Evolutionary conservation across 2,797 vertebrate species (phyloP), one percentile per base, ranked within the genome.

Genomic region (Thalassophryne amazonica): DNA sequence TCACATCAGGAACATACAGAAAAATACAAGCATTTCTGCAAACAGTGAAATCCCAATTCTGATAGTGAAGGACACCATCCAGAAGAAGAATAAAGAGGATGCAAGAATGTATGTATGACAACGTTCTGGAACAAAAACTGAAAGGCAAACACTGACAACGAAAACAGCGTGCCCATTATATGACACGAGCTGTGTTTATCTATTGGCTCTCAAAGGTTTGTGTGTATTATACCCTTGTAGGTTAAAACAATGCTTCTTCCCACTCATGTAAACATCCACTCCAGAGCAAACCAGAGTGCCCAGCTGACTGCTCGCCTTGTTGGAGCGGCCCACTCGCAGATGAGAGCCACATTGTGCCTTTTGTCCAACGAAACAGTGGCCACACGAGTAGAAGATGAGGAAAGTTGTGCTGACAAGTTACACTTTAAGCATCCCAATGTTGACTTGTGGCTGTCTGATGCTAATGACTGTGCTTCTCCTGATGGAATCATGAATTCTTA

Each of bases 221-320:
- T 70, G 56, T 67, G 49, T 52, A 38, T 52, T 41, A 28, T 48
- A 45, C 39, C 25, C 63, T 31, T 78, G 53, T 81, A 37, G 84
- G 87, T 88, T 86, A 90, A 91, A 89, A 89, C 88, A 92, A 91
- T 89, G 89, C 81, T 78, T 70, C 69, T 64, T 72, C 86, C 88
- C 73, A 86, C 86, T 71, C 69, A 55, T 51, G 87, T 85, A 90
- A 90, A 90, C 86, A 84, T 85, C 73, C 86, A 81, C 80, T 82
- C 73, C 73, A 89, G 85, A 86, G 84, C 66, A 88, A 88, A 90
- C 76, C 82, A 69, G 72, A 78, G 76, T 24, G 72, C 72, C 72
- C 69, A 67, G 79, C 80, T 78, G 81, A 87, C 74, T 79, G 76
- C 73, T 69, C 3, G 59, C 79, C 86, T 83, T 59, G 83, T 78